Percentiles rank a stretch among this genome's conserved stretches.
Evolutionary conservation across 1,140 invertebrate genomes (phyloP).

Genomic region (Gryllus bimaculatus): DNA sequence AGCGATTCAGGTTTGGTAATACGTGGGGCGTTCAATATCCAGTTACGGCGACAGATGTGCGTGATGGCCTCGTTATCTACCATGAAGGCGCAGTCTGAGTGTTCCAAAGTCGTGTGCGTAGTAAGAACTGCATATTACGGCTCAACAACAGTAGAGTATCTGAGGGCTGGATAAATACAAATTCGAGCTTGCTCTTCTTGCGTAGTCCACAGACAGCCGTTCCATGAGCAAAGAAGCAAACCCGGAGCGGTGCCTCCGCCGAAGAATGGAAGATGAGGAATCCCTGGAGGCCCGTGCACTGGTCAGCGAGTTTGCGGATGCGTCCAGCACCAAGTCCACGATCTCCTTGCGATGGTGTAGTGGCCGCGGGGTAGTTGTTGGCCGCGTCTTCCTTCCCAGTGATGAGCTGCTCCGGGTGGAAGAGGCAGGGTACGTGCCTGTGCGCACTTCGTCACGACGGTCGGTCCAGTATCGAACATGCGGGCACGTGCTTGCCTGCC

Average conservation of each 20-base stretch:
- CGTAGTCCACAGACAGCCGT: constrained; percentile 53
- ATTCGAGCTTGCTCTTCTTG: constrained; percentile 60
- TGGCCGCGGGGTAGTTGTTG: constrained; percentile 74
- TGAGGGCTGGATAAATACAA: constrained; percentile 60
- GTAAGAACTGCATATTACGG: constrained; percentile 56
- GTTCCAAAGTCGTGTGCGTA: constrained; percentile 61
- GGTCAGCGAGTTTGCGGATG: constrained; percentile 63
- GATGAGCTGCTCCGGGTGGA: constrained; percentile 52
- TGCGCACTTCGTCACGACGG: constrained; percentile 56
- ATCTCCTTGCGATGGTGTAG: constrained; percentile 71
- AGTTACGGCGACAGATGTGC: constrained; percentile 79
- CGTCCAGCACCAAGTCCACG: constrained; percentile 59
- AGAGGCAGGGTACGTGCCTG: constrained; percentile 47
- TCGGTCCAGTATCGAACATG: constrained; percentile 62
- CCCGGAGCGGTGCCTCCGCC: constrained; percentile 78
- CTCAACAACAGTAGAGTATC: constrained; percentile 53
- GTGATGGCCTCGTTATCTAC: constrained; percentile 87
- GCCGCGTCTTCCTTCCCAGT: constrained; percentile 61
- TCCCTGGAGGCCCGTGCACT: constrained; percentile 73
- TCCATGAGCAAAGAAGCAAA: constrained; percentile 61
- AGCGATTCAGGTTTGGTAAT: constrained; percentile 61
- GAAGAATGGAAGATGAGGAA: constrained; percentile 78
- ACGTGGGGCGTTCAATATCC: constrained; percentile 77
- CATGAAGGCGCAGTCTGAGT: constrained; percentile 82
- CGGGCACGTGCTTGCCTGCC: constrained; percentile 73